These are phyloP conservation scores for Enteromius unitaeniatus DNA, from an alignment of 2,797 vertebrate species.

Conservation along the genomic window DNA sequence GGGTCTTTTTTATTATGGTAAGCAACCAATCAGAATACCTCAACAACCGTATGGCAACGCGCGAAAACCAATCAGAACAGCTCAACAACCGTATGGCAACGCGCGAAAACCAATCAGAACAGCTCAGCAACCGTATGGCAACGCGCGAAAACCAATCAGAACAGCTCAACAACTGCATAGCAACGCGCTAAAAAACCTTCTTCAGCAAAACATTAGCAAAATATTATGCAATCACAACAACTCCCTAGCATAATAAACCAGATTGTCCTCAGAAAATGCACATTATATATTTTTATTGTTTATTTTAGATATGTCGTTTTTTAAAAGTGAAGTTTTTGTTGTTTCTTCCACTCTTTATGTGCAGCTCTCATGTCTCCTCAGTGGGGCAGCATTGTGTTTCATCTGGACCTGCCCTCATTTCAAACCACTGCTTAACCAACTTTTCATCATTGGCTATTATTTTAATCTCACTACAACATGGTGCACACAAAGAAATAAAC, in stretches of 20 bases:
- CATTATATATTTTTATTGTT: background rate
- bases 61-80: background rate
- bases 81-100: background rate
- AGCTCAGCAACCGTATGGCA: background rate
- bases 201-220: background rate
- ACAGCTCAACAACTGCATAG: background rate
- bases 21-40: background rate
- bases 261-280: background rate
- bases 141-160: conserved; percentile 10
- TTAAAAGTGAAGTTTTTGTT: background rate
- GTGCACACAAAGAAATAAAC: background rate
- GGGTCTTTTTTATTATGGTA: background rate
- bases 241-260: background rate
- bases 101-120: background rate
- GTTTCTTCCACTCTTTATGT: background rate
- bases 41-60: background rate
- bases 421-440: background rate
- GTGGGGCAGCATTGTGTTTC: conserved; percentile 43
- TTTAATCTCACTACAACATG: background rate
- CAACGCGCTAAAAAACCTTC: background rate
- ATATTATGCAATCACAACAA: conserved; percentile 9
- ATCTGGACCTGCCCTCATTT: background rate
- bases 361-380: conserved; percentile 17
- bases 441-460: background rate
- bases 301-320: background rate